Percentiles rank a stretch among this genome's conserved stretches.
Conservation (phyloP, 2,113 vertebrate genomes). For the Egretta garzetta region DNA sequence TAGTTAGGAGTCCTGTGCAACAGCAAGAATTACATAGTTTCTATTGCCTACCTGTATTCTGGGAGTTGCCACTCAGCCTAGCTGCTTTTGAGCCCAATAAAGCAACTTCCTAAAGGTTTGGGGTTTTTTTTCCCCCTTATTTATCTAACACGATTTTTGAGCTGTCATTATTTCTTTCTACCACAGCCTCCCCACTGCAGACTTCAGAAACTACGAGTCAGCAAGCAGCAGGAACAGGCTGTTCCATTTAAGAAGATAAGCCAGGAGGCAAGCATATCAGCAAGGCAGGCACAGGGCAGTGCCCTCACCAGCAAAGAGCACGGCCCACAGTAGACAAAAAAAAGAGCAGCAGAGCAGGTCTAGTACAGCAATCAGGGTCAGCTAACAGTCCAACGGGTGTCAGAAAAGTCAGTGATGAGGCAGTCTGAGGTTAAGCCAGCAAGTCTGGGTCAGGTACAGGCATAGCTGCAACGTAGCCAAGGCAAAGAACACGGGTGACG, state of each 20-base stretch:
- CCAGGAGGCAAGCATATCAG: background rate
- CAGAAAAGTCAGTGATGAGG: background rate
- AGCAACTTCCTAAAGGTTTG: background rate
- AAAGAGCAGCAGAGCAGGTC: background rate
- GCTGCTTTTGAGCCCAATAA: background rate
- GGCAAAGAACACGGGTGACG: background rate
- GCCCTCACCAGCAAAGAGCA: background rate
- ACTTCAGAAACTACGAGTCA: background rate
- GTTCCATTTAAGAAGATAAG: accelerated
- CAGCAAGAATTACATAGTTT: background rate
- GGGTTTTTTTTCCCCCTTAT: background rate
- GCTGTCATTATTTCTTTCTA: background rate
- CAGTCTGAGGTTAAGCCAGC: background rate
- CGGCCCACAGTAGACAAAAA: background rate
- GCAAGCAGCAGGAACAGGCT: background rate
- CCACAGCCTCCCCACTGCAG: background rate
- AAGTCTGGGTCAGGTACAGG: background rate
- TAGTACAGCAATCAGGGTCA: background rate
- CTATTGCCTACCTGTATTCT: background rate
- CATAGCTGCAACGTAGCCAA: accelerated
- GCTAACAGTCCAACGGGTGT: accelerated
- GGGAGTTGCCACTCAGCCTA: background rate
- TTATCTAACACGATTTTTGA: background rate
- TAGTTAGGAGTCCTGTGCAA: background rate
- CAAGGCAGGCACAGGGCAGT: background rate